phyloP scores from a whole-genome alignment of 1,140 invertebrate species.

The Leptonema lineaticorne region DNA sequence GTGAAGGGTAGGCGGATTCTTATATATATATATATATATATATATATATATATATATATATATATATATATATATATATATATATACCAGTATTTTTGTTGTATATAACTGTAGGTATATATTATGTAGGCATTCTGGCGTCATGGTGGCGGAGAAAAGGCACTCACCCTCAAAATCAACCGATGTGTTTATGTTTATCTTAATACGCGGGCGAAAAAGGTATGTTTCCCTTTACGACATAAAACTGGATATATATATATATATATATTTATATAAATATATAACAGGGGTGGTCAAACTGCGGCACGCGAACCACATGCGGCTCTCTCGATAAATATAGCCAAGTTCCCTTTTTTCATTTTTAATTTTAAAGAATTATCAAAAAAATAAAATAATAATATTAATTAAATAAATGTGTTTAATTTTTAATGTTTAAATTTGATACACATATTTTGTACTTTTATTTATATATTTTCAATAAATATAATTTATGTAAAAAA shows the following conservation, averaged over 20 bases:
- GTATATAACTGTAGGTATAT: not conserved
- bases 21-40: not conserved
- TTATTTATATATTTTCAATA: too few species aligned
- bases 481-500: too few species aligned
- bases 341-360: too few species aligned
- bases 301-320: too few species aligned
- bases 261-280: not conserved
- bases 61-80: not conserved
- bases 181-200: conserved; percentile 37
- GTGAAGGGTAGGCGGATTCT: not conserved
- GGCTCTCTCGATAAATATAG: too few species aligned
- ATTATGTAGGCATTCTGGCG: conserved; percentile 14
- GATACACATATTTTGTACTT: too few species aligned
- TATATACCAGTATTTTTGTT: not conserved
- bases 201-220: conserved; percentile 32
- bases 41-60: not conserved
- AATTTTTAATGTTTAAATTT: too few species aligned
- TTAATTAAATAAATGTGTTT: too few species aligned
- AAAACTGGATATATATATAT: not conserved
- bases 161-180: conserved; percentile 14
- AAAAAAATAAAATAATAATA: too few species aligned
- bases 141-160: conserved; percentile 16
- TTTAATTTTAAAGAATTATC: too few species aligned
- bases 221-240: conserved; percentile 4
- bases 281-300: not conserved